Evolutionary conservation across 2,888 invertebrate genomes (phyloP).

Genomic region (Drosophila anomelani): DNA sequence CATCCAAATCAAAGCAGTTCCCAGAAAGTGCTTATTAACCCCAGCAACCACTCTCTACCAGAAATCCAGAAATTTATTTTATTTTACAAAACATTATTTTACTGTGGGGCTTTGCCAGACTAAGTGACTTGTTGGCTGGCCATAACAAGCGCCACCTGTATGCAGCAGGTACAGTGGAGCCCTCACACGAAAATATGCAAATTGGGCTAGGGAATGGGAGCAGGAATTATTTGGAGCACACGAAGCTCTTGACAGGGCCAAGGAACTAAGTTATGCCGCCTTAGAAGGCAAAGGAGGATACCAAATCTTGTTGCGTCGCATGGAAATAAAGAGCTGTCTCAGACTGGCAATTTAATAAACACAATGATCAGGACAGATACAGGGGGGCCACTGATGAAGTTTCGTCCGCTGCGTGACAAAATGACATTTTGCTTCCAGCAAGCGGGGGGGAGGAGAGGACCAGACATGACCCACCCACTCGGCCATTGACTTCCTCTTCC

Average conservation of each 20-base stretch:
- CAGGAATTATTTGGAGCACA: slow-evolving; percentile 30
- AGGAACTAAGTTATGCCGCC: slow-evolving; percentile 20
- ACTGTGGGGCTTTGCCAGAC: slow-evolving; percentile 28
- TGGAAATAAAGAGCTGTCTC: slow-evolving; percentile 63
- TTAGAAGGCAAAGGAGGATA: slow-evolving; percentile 26
- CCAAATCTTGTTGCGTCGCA: slow-evolving; percentile 45
- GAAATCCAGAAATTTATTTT: slow-evolving; percentile 12
- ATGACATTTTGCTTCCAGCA: slow-evolving; percentile 71
- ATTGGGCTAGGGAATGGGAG: slow-evolving; percentile 41
- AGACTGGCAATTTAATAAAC: slow-evolving; percentile 68
- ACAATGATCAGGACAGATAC: slow-evolving; percentile 55
- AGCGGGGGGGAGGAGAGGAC: slow-evolving; percentile 27
- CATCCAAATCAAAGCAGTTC: slow-evolving; percentile 20
- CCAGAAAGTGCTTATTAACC: slow-evolving; percentile 14
- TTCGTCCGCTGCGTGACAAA: slow-evolving; percentile 74
- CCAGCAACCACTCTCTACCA: not conserved
- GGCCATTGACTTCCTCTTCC: slow-evolving; percentile 35
- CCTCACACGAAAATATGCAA: slow-evolving; percentile 58
- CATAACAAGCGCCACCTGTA: slow-evolving; percentile 26
- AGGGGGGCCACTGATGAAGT: slow-evolving; percentile 52
- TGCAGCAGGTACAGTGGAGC: slow-evolving; percentile 17
- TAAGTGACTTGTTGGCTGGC: slow-evolving; percentile 55
- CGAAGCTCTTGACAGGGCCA: slow-evolving; percentile 9
- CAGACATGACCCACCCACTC: slow-evolving; percentile 44
- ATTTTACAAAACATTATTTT: slow-evolving; percentile 1